Conservation (phyloP, 30 jellyfish, hydroid and myxozoan species). For the Cassiopea andromeda region DNA sequence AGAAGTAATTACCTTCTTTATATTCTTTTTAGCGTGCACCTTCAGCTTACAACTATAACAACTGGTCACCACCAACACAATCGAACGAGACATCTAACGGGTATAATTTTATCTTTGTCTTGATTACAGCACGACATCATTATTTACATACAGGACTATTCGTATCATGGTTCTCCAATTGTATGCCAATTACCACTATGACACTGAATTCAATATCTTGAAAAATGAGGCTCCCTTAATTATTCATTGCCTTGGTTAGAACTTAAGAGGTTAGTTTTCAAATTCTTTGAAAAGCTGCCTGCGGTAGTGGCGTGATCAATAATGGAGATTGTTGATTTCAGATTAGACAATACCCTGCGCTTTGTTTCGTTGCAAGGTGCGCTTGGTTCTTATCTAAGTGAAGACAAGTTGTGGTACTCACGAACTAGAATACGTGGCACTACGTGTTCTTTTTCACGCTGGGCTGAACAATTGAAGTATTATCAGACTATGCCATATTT, state of each 20-base stretch:
- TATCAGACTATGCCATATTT: neutral
- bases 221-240: neutral
- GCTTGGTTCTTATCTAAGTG: too few species aligned
- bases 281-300: neutral
- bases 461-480: too few species aligned
- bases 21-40: conserved; percentile 89
- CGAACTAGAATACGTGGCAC: too few species aligned
- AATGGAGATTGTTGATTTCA: neutral
- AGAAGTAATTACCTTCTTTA: neutral
- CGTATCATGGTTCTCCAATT: neutral
- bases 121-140: neutral
- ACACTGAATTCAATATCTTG: neutral
- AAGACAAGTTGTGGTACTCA: too few species aligned
- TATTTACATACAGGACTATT: neutral
- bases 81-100: conserved; percentile 98
- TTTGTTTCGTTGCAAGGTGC: neutral
- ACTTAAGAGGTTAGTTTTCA: neutral
- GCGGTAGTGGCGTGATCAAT: neutral
- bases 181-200: neutral
- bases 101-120: conserved; percentile 32
- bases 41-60: conserved; percentile 94
- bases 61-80: conserved; percentile 99
- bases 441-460: too few species aligned
- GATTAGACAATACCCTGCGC: neutral
- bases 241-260: neutral